Evolutionary conservation across 2,113 vertebrate species (phyloP).

Genomic region (Panthera uncia): DNA sequence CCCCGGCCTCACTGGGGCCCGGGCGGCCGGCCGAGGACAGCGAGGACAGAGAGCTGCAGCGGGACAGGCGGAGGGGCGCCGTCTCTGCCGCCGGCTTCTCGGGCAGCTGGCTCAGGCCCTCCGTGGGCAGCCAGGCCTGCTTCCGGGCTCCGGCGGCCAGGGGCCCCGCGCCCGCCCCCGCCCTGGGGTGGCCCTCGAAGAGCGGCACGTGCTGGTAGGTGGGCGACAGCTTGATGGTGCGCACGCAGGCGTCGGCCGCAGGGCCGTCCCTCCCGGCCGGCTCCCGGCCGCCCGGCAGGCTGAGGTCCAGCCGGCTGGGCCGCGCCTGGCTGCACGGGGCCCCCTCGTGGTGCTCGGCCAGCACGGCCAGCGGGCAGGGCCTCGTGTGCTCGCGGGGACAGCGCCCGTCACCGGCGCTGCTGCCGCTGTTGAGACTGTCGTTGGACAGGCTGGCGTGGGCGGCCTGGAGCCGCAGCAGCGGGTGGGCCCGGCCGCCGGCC

Average conservation of each 20-base stretch:
- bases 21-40: slow-evolving; percentile 93
- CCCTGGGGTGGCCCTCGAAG: slow-evolving; percentile 86
- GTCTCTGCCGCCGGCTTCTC: slow-evolving; percentile 93
- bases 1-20: slow-evolving; percentile 88
- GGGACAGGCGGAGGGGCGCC: slow-evolving; percentile 94
- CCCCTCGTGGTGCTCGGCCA: slow-evolving; percentile 80
- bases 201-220: slow-evolving; percentile 94
- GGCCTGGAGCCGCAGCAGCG: slow-evolving; percentile 91
- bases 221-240: slow-evolving; percentile 95
- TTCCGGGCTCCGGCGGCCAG: slow-evolving; percentile 52
- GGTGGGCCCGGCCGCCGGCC: slow-evolving; percentile 86
- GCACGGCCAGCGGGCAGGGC: slow-evolving; percentile 83
- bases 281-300: slow-evolving; percentile 81
- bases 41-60: slow-evolving; percentile 96
- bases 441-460: slow-evolving; percentile 93
- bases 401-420: slow-evolving; percentile 94
- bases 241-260: slow-evolving; percentile 85
- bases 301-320: slow-evolving; percentile 93
- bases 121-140: slow-evolving; percentile 90
- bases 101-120: slow-evolving; percentile 86
- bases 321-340: slow-evolving; percentile 85
- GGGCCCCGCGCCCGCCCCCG: slow-evolving; percentile 54
- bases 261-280: neutral
- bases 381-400: slow-evolving; percentile 91
- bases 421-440: slow-evolving; percentile 96